phyloP scores from a whole-genome alignment of 1,140 invertebrate genomes.

The Nasonia longicornis region DNA sequence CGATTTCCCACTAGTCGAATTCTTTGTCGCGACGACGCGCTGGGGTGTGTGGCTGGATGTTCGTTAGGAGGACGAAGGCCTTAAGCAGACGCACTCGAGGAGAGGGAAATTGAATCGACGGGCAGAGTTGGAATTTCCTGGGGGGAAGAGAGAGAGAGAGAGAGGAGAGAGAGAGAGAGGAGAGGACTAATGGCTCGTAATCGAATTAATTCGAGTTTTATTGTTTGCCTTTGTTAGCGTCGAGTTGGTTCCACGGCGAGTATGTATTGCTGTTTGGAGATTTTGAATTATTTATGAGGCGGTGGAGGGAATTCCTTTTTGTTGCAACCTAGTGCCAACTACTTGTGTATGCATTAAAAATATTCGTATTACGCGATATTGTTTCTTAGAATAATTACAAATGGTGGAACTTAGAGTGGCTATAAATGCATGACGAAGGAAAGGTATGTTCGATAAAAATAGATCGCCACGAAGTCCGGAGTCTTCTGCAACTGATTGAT shows the following conservation, averaged over 20 bases:
- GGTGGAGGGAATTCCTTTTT: background rate
- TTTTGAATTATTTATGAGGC: background rate
- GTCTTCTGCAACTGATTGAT: background rate
- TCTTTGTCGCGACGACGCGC: background rate
- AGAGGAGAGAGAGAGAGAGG: background rate
- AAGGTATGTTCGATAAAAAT: background rate
- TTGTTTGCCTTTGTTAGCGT: background rate
- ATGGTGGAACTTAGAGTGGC: no score
- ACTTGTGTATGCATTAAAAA: background rate
- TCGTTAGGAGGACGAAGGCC: background rate
- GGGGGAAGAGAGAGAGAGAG: background rate
- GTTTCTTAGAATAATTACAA: background rate
- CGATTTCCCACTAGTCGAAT: background rate
- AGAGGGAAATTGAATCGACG: background rate
- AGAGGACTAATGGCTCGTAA: background rate
- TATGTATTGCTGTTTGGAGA: background rate
- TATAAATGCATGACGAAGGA: no score
- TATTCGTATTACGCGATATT: background rate
- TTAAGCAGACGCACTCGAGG: background rate
- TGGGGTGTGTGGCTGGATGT: background rate
- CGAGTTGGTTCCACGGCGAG: background rate
- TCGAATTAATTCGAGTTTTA: conserved; percentile 12
- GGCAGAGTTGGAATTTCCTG: background rate
- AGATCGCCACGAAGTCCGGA: background rate
- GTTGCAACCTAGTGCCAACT: background rate